Evolutionary conservation across 2,113 vertebrate genomes (phyloP), one percentile per base, ranked within the genome.

Genomic region (Nannospalax galili): DNA sequence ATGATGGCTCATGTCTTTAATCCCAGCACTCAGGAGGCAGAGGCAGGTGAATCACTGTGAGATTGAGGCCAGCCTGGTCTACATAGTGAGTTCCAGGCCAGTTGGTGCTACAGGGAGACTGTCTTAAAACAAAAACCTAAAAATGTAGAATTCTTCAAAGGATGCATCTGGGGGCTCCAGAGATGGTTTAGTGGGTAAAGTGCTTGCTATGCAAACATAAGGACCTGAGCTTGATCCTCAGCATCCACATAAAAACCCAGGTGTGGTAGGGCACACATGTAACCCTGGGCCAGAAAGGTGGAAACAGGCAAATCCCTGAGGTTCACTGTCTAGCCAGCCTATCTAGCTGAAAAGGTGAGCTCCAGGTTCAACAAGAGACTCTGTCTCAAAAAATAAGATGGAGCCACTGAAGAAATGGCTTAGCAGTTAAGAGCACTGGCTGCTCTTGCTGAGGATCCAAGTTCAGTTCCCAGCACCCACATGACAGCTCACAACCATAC

Each of bases 131-230:
- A 11, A 52, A 52, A 52, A 11, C n/a, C 48, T 58, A 58, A 70
- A 45, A 91, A 30, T 74, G 24, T 11, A 70, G 64, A 87, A 81
- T 67, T 94, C 90, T 96, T 97, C 93, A 96, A 95, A 97, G 69
- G 91, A 87, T 26, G 1, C 19, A 92, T 95, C 81, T 92, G 89
- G 91, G 35, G 35, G n/a, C 48, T 26, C n/a, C 15, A 24, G 84
- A 92, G 35, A 40, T 37, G 6, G 26, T n/a, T 62, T 20, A 58
- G 14, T 42, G 58, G 79, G 15, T 40, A 42, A 30, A 30, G 56
- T 40, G 28, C n/a, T 64, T 64, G 24, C 52, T 64, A 30, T 65
- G 64, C 64, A 65, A 28, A 9, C 22, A 62, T 16, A 22, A 62
- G 58, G 24, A 37, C n/a, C 35, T 81, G 24, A 48, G 10, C 16